A percentile compares a stretch with the other conserved stretches of the same genome.
Evolutionary conservation across 1,140 invertebrate species (phyloP).

Genomic region (Papilio dardanus): DNA sequence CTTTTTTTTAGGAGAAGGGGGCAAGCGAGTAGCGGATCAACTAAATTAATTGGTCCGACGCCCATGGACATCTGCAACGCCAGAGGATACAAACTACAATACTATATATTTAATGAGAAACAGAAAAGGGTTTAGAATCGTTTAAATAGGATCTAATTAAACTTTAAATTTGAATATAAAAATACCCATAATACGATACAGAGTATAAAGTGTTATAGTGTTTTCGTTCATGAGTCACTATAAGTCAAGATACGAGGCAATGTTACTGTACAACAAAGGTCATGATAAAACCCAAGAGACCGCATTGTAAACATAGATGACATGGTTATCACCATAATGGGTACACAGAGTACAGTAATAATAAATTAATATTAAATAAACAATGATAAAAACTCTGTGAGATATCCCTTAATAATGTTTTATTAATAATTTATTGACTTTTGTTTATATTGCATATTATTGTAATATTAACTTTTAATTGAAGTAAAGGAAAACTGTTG

Average conservation of each 20-base stretch:
- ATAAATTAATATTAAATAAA: conserved; percentile 37
- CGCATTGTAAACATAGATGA: conserved; percentile 11
- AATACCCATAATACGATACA: no score
- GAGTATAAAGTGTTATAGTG: conserved; percentile 36
- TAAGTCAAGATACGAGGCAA: conserved; percentile 17
- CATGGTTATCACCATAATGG: conserved; percentile 41
- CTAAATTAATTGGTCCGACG: no score
- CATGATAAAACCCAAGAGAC: conserved; percentile 35
- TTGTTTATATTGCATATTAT: not conserved
- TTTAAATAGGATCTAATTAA: no score
- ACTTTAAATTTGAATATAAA: no score
- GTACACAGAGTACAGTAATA: conserved; percentile 33
- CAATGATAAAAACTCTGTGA: conserved; percentile 21
- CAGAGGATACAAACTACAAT: no score
- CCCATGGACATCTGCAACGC: no score
- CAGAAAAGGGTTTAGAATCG: no score
- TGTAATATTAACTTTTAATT: not conserved
- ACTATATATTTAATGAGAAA: no score
- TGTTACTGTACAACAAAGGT: conserved; percentile 28
- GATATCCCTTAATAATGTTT: conserved; percentile 28
- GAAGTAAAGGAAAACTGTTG: not conserved
- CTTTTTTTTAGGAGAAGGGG: no score
- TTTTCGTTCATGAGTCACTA: conserved; percentile 31
- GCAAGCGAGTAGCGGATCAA: no score
- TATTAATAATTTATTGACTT: conserved; percentile 26